These are phyloP conservation scores for Drosophila suboccidentalis DNA, from an alignment of 2,888 invertebrate species.

Conservation along the genomic window DNA sequence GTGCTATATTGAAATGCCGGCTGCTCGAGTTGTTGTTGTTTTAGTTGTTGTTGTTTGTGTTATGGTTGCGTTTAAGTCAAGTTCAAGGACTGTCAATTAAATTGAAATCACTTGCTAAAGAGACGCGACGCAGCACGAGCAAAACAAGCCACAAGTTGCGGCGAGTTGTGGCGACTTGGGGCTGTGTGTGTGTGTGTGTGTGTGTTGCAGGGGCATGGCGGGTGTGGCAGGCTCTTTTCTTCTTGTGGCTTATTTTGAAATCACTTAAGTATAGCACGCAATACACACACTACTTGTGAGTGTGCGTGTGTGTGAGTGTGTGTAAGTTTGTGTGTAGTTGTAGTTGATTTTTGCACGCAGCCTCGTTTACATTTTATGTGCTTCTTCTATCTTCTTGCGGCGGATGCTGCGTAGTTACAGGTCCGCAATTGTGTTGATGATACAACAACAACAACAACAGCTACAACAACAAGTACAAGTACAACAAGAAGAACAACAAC, in stretches of 20 bases:
- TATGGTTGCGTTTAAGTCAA: constrained; percentile 81
- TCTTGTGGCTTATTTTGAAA: constrained; percentile 61
- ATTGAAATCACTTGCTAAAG: constrained; percentile 82
- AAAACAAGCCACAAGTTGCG: constrained; percentile 64
- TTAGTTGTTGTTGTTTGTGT: constrained; percentile 52
- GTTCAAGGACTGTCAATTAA: constrained; percentile 84
- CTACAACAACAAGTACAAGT: neutral
- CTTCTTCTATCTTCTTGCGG: constrained; percentile 23
- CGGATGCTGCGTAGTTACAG: constrained; percentile 76
- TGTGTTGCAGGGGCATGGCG: constrained; percentile 22
- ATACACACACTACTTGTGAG: constrained; percentile 18
- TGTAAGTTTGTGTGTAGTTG: constrained; percentile 5
- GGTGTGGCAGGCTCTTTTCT: constrained; percentile 13
- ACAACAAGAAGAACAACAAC: neutral
- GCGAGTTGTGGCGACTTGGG: constrained; percentile 4
- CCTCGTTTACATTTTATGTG: constrained; percentile 41
- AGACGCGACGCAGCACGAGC: constrained; percentile 49
- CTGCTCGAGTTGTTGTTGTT: constrained; percentile 21
- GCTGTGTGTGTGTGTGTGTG: too few relatives aligned
- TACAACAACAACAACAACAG: constrained; percentile 1
- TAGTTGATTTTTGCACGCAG: constrained; percentile 55
- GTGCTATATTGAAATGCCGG: constrained; percentile 55
- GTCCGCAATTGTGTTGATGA: constrained; percentile 52
- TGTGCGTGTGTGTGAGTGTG: neutral
- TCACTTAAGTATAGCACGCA: constrained; percentile 56